These are phyloP conservation scores for Brachionus sp. DNA, from an alignment of 1,140 invertebrate species.

Conservation along the genomic window DNA sequence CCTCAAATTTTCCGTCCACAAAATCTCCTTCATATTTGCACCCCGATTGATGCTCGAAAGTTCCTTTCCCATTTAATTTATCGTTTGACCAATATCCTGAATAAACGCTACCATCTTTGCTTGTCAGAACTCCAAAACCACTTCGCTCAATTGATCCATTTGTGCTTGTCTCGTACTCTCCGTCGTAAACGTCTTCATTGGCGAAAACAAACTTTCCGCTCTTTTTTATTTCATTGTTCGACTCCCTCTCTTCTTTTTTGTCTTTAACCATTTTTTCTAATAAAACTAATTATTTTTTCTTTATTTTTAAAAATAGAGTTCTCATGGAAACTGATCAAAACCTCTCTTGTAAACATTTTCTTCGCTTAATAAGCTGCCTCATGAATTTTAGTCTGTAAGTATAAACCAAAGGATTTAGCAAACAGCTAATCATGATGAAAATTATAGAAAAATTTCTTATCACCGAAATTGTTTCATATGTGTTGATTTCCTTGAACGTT, in stretches of 20 bases:
- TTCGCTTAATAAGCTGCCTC: not conserved
- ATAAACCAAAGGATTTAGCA: conserved; percentile 10
- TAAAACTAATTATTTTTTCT: not conserved
- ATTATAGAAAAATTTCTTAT: conserved; percentile 20
- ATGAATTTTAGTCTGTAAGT: not conserved
- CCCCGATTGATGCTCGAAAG: conserved; percentile 7
- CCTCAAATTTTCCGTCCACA: conserved; percentile 27
- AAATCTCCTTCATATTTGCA: conserved; percentile 39
- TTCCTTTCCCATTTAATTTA: conserved; percentile 37
- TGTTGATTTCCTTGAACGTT: not conserved
- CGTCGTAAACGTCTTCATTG: conserved; percentile 41
- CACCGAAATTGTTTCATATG: not conserved
- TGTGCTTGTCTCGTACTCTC: not conserved
- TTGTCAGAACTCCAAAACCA: not conserved
- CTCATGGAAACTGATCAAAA: not conserved
- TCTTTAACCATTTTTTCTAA: conserved; percentile 24
- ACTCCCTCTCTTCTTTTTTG: conserved; percentile 15
- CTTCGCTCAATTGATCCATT: not conserved
- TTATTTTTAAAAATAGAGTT: not conserved
- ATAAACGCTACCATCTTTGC: not conserved
- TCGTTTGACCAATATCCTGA: conserved; percentile 16
- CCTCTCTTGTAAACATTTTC: not conserved
- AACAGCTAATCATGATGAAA: conserved; percentile 1
- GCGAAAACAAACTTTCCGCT: conserved; percentile 35
- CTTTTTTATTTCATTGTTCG: conserved; percentile 13